These are phyloP conservation scores for Aythya baeri DNA, from an alignment of 2,113 vertebrate species.

Conservation along the genomic window DNA sequence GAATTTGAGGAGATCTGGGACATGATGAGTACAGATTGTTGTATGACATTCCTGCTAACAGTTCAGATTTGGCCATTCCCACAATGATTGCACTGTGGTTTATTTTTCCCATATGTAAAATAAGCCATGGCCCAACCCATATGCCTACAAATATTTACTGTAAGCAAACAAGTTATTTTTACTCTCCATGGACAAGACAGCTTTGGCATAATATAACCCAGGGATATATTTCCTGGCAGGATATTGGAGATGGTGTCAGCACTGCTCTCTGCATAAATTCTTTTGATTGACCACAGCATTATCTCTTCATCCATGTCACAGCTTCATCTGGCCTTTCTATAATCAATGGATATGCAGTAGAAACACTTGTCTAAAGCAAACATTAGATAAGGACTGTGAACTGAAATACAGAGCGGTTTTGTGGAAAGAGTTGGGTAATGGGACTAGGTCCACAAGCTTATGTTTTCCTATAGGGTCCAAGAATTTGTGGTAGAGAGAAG, in stretches of 20 bases:
- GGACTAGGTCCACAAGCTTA: neutral
- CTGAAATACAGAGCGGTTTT: neutral
- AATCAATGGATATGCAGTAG: neutral
- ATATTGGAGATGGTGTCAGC: neutral
- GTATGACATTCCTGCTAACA: neutral
- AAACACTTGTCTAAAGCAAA: neutral
- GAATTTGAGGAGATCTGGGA: neutral
- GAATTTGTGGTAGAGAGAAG: neutral
- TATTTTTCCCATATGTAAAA: constrained; percentile 22
- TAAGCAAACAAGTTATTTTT: constrained; percentile 23
- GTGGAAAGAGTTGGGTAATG: fast-evolving
- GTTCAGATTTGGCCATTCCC: neutral
- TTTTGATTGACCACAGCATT: neutral
- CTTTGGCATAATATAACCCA: neutral
- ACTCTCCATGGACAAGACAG: neutral
- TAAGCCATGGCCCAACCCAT: neutral
- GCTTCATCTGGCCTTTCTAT: neutral
- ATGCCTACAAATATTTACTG: constrained; percentile 20
- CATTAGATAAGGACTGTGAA: neutral
- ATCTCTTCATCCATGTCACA: neutral
- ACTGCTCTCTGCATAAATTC: neutral
- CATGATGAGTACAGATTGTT: neutral
- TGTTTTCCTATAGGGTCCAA: neutral
- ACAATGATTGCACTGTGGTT: neutral
- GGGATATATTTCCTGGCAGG: neutral